A percentile compares a stretch with the other conserved stretches of the same genome.
These are phyloP conservation scores for Penelope pileata DNA, from an alignment of 2,113 vertebrate genomes.

Conservation along the genomic window DNA sequence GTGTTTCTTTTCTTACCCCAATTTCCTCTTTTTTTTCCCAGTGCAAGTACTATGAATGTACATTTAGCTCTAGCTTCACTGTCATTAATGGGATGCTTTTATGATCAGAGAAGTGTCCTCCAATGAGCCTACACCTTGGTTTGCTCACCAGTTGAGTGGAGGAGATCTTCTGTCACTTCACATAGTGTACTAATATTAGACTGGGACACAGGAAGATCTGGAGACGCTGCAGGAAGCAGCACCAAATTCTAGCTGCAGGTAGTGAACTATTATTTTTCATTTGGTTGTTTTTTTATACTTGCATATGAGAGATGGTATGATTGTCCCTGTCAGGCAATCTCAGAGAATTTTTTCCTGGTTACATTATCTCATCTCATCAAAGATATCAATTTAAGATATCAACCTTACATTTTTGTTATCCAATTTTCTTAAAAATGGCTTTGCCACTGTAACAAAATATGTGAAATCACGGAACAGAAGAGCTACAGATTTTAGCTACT, in stretches of 20 bases:
- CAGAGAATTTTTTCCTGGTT: not conserved
- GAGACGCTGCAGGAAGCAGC: not conserved
- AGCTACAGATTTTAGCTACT: not conserved
- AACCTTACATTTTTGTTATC: not conserved
- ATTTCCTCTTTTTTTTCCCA: not conserved
- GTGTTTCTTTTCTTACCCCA: not conserved
- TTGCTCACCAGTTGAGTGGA: not conserved
- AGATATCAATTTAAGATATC: not conserved
- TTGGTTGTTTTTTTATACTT: not conserved
- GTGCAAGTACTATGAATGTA: not conserved
- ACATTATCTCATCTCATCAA: not conserved
- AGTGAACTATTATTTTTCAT: not conserved
- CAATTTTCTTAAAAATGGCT: not conserved
- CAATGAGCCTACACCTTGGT: accelerated
- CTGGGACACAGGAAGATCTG: not conserved
- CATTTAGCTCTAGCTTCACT: not conserved
- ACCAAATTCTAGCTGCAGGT: not conserved
- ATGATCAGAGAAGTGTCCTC: not conserved
- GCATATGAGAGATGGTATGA: not conserved
- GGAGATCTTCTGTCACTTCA: not conserved
- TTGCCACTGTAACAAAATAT: not conserved
- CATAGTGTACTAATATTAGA: no score
- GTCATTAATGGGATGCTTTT: not conserved
- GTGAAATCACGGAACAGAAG: not conserved
- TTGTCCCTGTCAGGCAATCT: not conserved